phyloP scores from a whole-genome alignment of 64 coral and sea anemone species.

The Hydrozoanthus tunicans region DNA sequence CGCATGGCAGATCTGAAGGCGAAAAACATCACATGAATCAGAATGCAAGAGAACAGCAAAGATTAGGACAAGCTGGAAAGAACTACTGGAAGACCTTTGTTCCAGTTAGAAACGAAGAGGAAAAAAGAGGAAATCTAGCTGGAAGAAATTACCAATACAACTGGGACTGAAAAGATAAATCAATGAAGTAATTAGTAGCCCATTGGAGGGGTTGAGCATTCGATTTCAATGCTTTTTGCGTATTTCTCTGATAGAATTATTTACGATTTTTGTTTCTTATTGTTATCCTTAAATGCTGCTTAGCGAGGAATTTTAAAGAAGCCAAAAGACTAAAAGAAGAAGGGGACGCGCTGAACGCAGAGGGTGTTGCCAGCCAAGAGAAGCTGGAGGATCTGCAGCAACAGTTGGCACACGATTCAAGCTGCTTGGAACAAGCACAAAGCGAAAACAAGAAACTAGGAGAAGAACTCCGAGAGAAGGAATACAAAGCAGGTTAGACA shows the following conservation, averaged over 20 bases:
- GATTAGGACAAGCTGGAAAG: no score
- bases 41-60: no score
- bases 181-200: no score
- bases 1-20: no score
- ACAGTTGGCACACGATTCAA: constrained; percentile 42
- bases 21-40: no score
- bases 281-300: background rate
- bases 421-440: constrained; percentile 55
- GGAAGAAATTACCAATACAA: no score
- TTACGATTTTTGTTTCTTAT: background rate
- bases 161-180: no score
- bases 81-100: no score
- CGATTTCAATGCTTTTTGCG: background rate
- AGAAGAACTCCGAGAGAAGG: constrained; percentile 58
- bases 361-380: constrained; percentile 73
- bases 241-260: background rate
- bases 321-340: constrained; percentile 88
- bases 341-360: constrained; percentile 43
- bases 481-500: constrained; percentile 61
- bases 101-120: no score
- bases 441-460: constrained; percentile 44
- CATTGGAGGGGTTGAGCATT: no score
- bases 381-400: constrained; percentile 71
- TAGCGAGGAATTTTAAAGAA: constrained; percentile 93
- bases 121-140: no score